A percentile compares a stretch with the other conserved stretches of the same genome.
These are phyloP conservation scores for Iselma pallidipennis DNA, from an alignment of 2,888 invertebrate species.

Conservation along the genomic window DNA sequence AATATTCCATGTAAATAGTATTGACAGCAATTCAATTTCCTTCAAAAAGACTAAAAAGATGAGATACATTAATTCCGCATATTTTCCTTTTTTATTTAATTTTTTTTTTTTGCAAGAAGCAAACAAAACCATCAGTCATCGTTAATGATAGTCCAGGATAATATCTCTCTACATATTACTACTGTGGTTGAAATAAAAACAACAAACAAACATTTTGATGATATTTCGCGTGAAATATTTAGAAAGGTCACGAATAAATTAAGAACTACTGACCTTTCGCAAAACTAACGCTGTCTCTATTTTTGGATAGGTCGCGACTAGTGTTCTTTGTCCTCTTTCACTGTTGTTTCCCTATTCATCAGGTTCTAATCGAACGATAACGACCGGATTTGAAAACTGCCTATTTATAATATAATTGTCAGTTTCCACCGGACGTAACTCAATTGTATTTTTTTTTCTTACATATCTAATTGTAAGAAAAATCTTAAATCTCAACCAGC, in stretches of 20 bases:
- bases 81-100: too few species aligned
- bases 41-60: background rate
- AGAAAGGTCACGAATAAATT: conserved; percentile 20
- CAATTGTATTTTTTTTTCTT: background rate
- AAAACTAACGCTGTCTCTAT: conserved; percentile 1
- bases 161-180: too few species aligned
- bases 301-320: background rate
- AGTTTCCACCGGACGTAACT: background rate
- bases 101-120: too few species aligned
- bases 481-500: background rate
- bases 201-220: background rate
- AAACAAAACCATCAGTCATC: background rate
- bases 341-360: background rate
- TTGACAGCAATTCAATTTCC: background rate
- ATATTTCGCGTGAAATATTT: background rate
- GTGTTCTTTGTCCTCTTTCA: too few species aligned
- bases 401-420: background rate
- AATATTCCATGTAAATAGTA: background rate
- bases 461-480: background rate
- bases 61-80: background rate
- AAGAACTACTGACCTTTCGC: conserved; percentile 24
- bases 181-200: background rate
- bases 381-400: too few species aligned
- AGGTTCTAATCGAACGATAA: background rate
- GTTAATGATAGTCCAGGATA: background rate